Conservation (phyloP, 1,140 invertebrate species). For the Battus philenor region DNA sequence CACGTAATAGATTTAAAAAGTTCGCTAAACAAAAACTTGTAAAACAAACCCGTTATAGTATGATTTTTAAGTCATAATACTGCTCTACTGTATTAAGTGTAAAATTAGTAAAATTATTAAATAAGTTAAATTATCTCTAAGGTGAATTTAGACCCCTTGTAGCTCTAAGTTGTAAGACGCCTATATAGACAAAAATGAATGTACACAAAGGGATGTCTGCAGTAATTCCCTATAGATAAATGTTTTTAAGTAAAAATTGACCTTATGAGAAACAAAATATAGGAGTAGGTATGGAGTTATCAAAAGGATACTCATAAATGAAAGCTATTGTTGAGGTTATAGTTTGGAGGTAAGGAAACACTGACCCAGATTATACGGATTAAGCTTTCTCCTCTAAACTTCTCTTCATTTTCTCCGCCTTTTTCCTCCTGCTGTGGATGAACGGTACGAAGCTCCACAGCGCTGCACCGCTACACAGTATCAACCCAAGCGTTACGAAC, state of each 20-base stretch:
- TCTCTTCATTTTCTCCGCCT: constrained; percentile 32
- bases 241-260: neutral
- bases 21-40: no score
- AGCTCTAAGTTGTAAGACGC: no score
- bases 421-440: constrained; percentile 73
- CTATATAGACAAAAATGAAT: no score
- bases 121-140: no score
- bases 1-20: no score
- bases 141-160: no score
- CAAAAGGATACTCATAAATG: neutral
- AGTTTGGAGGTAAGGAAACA: no score
- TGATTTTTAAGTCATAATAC: no score
- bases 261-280: neutral
- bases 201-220: neutral
- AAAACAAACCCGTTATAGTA: no score
- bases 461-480: constrained; percentile 82
- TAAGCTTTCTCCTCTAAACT: constrained; percentile 19
- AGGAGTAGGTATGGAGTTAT: neutral
- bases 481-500: constrained; percentile 83
- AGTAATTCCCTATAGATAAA: neutral
- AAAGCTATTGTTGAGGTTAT: no score
- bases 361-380: neutral
- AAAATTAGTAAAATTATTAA: no score
- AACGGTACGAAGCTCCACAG: constrained; percentile 86
- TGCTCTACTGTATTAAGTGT: no score